Evolutionary conservation across 1,140 invertebrate species (phyloP).

Genomic region (Lepidurus arcticus): DNA sequence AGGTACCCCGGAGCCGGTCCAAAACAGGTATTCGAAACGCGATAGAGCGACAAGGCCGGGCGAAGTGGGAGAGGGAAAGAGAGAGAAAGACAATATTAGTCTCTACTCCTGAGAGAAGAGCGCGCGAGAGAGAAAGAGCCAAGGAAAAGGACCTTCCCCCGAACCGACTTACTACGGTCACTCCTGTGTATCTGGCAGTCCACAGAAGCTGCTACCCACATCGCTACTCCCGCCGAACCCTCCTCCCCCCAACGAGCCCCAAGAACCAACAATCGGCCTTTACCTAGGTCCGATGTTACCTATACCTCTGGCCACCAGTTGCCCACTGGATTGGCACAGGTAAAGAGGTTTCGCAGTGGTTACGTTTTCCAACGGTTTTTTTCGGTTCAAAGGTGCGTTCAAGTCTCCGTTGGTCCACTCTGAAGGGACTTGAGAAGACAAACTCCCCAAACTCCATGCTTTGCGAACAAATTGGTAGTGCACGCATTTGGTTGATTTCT

Average conservation of each 20-base stretch:
- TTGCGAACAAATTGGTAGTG: background rate
- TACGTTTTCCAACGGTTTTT: background rate
- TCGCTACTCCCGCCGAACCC: slow-evolving; percentile 16
- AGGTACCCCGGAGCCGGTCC: background rate
- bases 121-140: background rate
- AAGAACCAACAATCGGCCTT: slow-evolving; percentile 18
- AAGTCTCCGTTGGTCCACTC: background rate
- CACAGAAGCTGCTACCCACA: slow-evolving; percentile 20
- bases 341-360: background rate
- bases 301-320: background rate
- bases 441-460: background rate
- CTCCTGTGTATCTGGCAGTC: slow-evolving; percentile 20
- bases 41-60: background rate
- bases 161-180: slow-evolving; percentile 13
- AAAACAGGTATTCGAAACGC: background rate
- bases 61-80: background rate
- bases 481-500: background rate
- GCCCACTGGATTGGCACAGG: slow-evolving; percentile 8
- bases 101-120: background rate
- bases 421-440: background rate
- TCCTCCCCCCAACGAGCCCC: slow-evolving; percentile 12
- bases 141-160: background rate
- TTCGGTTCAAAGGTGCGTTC: background rate
- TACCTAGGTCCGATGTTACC: slow-evolving; percentile 12
- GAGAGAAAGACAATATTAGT: slow-evolving; percentile 15